Percentiles rank a stretch among this genome's conserved stretches.
Evolutionary conservation across 2,888 invertebrate genomes (phyloP).

Genomic region (Priocnemis perturbator): DNA sequence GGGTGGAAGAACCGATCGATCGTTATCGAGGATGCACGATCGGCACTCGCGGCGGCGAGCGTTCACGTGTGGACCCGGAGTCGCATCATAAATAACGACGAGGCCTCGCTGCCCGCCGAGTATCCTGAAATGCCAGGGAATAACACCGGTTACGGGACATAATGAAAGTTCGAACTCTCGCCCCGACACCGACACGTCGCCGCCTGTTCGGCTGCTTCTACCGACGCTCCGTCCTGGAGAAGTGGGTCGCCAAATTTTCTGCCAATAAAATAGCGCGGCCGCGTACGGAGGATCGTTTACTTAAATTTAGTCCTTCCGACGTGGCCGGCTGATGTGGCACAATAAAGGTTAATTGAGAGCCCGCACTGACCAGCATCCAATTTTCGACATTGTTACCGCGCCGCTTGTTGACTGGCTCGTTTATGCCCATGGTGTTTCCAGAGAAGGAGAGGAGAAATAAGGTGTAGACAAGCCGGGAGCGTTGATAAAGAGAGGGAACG

Average conservation of each 20-base stretch:
- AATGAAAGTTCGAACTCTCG: too few species aligned
- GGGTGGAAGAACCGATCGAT: neutral
- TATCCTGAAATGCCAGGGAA: too few species aligned
- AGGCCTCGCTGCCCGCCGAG: too few species aligned
- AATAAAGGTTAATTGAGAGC: slow-evolving; percentile 44
- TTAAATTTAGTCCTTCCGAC: slow-evolving; percentile 35
- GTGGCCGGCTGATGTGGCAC: slow-evolving; percentile 28
- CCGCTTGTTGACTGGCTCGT: slow-evolving; percentile 36
- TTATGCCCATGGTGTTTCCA: slow-evolving; percentile 37
- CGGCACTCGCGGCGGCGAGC: neutral
- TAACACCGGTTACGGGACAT: too few species aligned
- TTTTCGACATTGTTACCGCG: slow-evolving; percentile 54
- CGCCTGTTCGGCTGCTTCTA: too few species aligned
- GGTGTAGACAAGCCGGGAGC: slow-evolving; percentile 17
- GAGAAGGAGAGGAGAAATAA: slow-evolving; percentile 24
- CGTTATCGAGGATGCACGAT: neutral
- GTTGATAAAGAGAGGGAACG: slow-evolving; percentile 30
- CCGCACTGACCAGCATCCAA: slow-evolving; percentile 39
- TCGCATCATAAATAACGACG: too few species aligned
- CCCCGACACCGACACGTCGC: too few species aligned
- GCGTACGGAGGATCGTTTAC: neutral
- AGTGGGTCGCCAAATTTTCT: too few species aligned
- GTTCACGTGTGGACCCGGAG: neutral
- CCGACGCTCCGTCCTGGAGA: too few species aligned
- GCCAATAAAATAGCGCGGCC: too few species aligned